Base-by-base conservation (phyloP, 2,797 vertebrate species). In the Oceanodroma leucorhoa region DNA sequence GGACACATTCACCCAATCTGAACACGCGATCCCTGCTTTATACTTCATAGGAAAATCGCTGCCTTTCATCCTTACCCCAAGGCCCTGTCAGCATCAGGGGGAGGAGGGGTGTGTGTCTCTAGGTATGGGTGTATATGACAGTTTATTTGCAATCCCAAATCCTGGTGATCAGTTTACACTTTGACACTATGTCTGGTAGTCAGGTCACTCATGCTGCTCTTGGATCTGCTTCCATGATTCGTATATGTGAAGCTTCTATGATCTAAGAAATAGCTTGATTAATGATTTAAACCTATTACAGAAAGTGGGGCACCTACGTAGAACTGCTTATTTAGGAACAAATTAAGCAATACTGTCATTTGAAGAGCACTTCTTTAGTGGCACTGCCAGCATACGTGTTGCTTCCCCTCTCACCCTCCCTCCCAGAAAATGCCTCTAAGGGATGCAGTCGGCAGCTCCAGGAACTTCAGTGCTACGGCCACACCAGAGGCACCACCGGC, bases 371-470 rank as follows among this genome's bases (percentile, higher is more conserved):
- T 81, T 48, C 65, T 77, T 36, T 18, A 51, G 22, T 43, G 48
- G 27, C 48, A 20, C 41, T 38, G 38, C 23, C 38, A 71, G 34
- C 5, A 1, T 15, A 71, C 46, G 43, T 6, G 29, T 22, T 77
- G 62, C 40, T 51, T 90, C 50, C 60, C 57, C 58, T 65, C 3
- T 6, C 55, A 20, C 8, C 5, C 41, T 34, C 21, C 11, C 14
- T 69, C 46, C 8, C 46, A 76, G 45, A 38, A 3, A 6, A 38
- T 4, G 13, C 19, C 73, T 79, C 29, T 21, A 58, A 77, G 29
- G 10, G 45, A 51, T 24, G 30, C 11, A 0, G 36, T 12, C 0
- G 0, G 54, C 61, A 83, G 62, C 51, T 81, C 73, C 32, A 0
- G 0, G 21, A 83, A 64, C 19, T 23, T 15, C 60, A 73, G 38